Evolutionary conservation across 2,113 vertebrate species (phyloP).

Genomic region (Falcunculus frontatus): DNA sequence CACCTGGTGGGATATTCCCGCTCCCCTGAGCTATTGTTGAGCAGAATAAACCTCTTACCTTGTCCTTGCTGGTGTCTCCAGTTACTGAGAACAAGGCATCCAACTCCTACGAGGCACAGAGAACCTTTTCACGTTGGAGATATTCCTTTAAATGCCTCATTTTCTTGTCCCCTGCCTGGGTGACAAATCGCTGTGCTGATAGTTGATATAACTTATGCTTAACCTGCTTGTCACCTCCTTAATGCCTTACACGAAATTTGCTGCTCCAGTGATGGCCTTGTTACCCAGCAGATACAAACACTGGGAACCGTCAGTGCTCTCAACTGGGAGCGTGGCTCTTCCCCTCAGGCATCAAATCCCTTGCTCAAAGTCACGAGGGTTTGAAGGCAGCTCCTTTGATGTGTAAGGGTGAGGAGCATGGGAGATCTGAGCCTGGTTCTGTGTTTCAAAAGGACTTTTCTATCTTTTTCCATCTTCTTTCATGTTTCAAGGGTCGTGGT

Average conservation of each 20-base stretch:
- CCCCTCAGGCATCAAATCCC: neutral
- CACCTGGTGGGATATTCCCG: neutral
- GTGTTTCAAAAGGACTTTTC: neutral
- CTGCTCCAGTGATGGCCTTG: neutral
- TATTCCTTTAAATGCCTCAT: neutral
- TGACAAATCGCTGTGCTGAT: neutral
- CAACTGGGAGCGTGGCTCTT: rapidly evolving
- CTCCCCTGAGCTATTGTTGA: neutral
- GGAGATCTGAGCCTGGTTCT: neutral
- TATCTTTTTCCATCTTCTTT: neutral
- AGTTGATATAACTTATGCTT: neutral
- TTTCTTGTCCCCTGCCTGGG: conserved; percentile 2
- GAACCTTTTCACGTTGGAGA: neutral
- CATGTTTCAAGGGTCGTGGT: rapidly evolving
- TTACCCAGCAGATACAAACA: neutral
- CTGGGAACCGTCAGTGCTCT: neutral
- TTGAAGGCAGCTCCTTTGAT: neutral
- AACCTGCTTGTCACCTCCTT: neutral
- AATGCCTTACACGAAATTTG: neutral
- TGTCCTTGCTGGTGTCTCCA: neutral
- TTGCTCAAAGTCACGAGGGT: rapidly evolving
- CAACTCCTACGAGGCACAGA: neutral
- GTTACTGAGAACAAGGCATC: neutral
- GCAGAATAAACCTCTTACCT: neutral
- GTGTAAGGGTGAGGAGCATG: neutral